Conservation (phyloP, 2,797 vertebrate genomes). For the Tarsius wallacei region DNA sequence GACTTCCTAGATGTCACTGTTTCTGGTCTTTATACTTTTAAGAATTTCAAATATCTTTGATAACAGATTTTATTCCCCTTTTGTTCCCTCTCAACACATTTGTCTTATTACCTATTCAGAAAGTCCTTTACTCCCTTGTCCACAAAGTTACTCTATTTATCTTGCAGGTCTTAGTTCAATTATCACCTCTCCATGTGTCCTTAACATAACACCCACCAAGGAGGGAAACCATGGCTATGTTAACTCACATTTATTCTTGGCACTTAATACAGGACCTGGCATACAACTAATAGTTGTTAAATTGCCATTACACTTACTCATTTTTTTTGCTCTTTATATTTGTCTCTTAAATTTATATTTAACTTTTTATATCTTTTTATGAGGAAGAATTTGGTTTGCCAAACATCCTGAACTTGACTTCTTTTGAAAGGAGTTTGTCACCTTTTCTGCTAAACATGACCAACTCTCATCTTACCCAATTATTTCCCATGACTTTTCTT, state of each 20-base stretch:
- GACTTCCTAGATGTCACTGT: neutral
- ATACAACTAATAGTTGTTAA: neutral
- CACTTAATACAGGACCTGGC: neutral
- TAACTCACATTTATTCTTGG: neutral
- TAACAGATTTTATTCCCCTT: neutral
- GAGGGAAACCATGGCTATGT: neutral
- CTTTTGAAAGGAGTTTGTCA: conserved; percentile 12
- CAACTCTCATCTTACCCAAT: neutral
- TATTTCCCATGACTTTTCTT: neutral
- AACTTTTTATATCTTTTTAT: neutral
- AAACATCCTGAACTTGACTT: neutral
- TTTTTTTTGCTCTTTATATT: neutral
- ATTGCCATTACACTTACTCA: neutral
- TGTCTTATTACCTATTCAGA: neutral
- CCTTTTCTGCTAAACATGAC: neutral
- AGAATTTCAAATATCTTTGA: neutral
- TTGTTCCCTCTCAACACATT: neutral
- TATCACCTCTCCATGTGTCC: neutral
- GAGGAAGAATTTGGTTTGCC: conserved; percentile 23
- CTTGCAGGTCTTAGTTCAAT: neutral
- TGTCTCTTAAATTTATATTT: conserved; percentile 25
- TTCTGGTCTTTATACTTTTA: conserved; percentile 13
- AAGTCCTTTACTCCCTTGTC: neutral
- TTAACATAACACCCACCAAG: neutral
- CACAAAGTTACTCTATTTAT: neutral